Evolutionary conservation across 2,113 vertebrate genomes (phyloP), one percentile per base, ranked within the genome.

Genomic region (Coracopsis vasa): DNA sequence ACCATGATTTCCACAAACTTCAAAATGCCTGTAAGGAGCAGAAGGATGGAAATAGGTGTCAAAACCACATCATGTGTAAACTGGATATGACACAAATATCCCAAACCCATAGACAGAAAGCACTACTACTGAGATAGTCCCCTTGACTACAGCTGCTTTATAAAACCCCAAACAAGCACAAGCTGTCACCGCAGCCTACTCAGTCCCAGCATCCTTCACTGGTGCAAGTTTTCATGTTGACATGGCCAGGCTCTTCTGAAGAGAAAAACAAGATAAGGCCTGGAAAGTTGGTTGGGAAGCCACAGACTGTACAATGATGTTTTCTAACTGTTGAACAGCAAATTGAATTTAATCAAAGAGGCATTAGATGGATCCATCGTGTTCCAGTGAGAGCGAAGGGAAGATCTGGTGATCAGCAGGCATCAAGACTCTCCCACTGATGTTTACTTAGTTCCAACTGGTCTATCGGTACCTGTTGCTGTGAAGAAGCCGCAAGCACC

Each of bases 1-100:
- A 98, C 98, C 1, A 95, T 83, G 47, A 98, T 97, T 11, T 98
- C 91, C 35, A 98, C 98, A 9, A 98, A 98, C 72, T 99, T 97
- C 90, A 99, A 75, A 51, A 99, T 95, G 37, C 99, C 99, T 99
- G 92, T 3, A 28, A 87, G 20, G 69, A 80, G 66, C 29, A 79
- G 54, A 41, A 73, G 65, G 23, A 53, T 39, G 45, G n/a, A 17
- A 94, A 79, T 1, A 60, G 54, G 41, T 19, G 28, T 92, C 41
- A 89, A 70, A 91, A 37, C 11, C 35, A 17, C 3, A 0, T 31
- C 45, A 35, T 54, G 33, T n/a, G 41, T 31, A 58, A 58, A 27
- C 15, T 6, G 8, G 5, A 39, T 23, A 41, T 28, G 37, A 41
- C 54, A 88, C 31, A 71, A 64, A 31, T 15, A n/a, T 56, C 54